Percentiles rank a stretch among this genome's conserved stretches.
phyloP scores from a whole-genome alignment of 2,888 invertebrate genomes.

The Eupithecia subfuscata region DNA sequence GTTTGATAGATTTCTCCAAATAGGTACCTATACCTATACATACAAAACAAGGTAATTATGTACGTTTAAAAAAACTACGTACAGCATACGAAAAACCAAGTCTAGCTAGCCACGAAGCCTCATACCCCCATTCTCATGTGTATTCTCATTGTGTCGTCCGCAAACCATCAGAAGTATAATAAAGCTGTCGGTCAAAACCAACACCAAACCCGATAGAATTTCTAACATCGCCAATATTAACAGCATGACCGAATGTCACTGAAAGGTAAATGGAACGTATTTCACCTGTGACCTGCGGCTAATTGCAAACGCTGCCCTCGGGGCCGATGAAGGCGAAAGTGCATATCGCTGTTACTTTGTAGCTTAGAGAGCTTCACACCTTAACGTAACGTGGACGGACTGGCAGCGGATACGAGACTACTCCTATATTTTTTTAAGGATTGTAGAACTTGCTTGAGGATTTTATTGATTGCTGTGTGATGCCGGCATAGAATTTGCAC shows the following conservation, averaged over 20 bases:
- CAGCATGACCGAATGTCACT: slow-evolving; percentile 29
- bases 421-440: background rate
- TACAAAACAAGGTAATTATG: too few species aligned
- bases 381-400: background rate
- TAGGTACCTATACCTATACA: too few species aligned
- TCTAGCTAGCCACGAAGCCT: background rate
- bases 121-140: background rate
- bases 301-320: slow-evolving; percentile 67
- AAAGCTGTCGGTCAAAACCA: background rate
- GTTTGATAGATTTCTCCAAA: too few species aligned
- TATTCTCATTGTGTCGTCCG: background rate
- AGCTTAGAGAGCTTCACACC: background rate
- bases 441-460: background rate
- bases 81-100: background rate
- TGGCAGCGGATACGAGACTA: background rate
- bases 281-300: slow-evolving; percentile 71
- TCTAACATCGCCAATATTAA: background rate
- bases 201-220: background rate
- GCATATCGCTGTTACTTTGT: slow-evolving; percentile 55
- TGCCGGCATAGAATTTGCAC: too few species aligned
- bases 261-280: slow-evolving; percentile 62
- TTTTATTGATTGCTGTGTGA: too few species aligned
- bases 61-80: too few species aligned
- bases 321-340: slow-evolving; percentile 69
- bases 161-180: background rate